Conservation (phyloP, 2,888 invertebrate species). For the Parelbella ahira region DNA sequence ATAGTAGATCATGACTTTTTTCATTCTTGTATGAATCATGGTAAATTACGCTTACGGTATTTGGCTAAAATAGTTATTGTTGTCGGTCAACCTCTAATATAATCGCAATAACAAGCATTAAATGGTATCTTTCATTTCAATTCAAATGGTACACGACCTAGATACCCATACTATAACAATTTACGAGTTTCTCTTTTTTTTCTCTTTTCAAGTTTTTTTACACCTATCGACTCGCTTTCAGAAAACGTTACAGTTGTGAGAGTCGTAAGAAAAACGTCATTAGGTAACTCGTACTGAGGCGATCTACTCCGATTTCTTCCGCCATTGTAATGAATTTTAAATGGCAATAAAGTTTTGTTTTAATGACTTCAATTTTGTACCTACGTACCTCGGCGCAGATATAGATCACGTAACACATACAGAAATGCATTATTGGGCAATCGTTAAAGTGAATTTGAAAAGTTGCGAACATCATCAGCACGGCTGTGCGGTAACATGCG, state of each 20-base stretch:
- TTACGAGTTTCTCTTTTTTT: conserved; percentile 21
- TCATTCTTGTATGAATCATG: too few relatives aligned
- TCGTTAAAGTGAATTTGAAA: conserved; percentile 14
- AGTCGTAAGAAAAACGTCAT: conserved; percentile 24
- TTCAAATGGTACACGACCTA: conserved; percentile 9
- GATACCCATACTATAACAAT: conserved; percentile 10
- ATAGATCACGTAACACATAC: conserved; percentile 15
- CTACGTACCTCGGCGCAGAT: conserved; percentile 10
- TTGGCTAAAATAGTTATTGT: too few relatives aligned
- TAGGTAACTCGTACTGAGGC: conserved; percentile 21
- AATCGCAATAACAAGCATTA: too few relatives aligned
- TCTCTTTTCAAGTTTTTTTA: conserved; percentile 16
- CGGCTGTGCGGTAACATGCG: conserved; percentile 11
- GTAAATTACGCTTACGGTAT: too few relatives aligned
- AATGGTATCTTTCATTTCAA: conserved; percentile 4
- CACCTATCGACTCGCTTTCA: conserved; percentile 17
- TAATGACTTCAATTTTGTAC: conserved; percentile 10
- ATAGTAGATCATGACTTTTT: too few relatives aligned
- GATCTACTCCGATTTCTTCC: conserved; percentile 24
- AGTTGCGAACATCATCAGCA: conserved; percentile 10
- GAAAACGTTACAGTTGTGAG: conserved; percentile 25
- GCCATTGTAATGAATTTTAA: conserved; percentile 21
- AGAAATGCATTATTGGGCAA: conserved; percentile 13
- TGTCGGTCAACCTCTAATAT: too few relatives aligned
- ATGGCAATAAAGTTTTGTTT: conserved; percentile 22